Percentiles rank a stretch among this genome's conserved stretches.
These are phyloP conservation scores for Beroe ovata DNA, from an alignment of 37 sponge, comb jelly and placozoan genomes.

Conservation along the genomic window DNA sequence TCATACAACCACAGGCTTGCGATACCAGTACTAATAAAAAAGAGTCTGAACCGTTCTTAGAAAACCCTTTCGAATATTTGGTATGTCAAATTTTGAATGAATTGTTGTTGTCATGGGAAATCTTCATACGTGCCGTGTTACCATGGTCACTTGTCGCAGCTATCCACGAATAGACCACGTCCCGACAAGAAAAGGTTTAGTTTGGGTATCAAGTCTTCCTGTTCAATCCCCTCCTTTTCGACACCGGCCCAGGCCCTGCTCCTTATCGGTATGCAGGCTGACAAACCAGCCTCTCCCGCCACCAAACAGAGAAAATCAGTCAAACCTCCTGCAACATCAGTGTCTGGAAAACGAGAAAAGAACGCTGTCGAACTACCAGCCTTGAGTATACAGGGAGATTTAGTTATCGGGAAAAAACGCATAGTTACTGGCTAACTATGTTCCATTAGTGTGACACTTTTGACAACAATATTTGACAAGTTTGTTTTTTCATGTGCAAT, in stretches of 20 bases:
- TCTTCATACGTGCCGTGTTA: too few relatives aligned
- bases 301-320: neutral
- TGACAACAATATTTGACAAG: too few relatives aligned
- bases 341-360: neutral
- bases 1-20: neutral
- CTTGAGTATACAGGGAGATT: slow-evolving; percentile 8
- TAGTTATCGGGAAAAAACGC: slow-evolving; percentile 58
- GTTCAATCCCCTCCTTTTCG: slow-evolving; percentile 48
- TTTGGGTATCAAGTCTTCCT: neutral
- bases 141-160: too few relatives aligned
- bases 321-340: neutral
- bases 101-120: neutral
- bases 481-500: too few relatives aligned
- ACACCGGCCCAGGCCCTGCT: slow-evolving; percentile 53
- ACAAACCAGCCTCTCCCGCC: slow-evolving; percentile 12
- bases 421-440: slow-evolving; percentile 35
- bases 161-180: slow-evolving; percentile 23
- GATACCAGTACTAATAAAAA: neutral
- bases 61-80: neutral
- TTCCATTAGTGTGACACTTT: too few relatives aligned
- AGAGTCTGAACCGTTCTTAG: neutral
- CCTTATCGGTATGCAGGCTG: slow-evolving; percentile 34
- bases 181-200: slow-evolving; percentile 1
- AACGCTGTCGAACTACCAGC: neutral
- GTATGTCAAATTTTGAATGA: neutral